Evolutionary conservation across 2,888 invertebrate species (phyloP).

Genomic region (Sphaerophoria taeniata): DNA sequence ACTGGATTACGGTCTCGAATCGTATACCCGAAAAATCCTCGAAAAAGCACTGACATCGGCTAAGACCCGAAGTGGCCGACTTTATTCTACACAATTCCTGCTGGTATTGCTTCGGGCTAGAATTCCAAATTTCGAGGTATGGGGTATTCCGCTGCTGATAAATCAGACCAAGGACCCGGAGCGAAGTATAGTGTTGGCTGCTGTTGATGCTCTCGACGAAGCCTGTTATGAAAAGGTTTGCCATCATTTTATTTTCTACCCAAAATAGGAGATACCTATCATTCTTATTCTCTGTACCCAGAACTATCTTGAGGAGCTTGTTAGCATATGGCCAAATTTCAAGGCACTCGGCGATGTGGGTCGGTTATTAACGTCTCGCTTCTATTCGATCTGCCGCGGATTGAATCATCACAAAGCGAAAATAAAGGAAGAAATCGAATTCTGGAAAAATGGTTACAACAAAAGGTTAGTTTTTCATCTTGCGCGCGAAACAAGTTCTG

Average conservation of each 20-base stretch:
- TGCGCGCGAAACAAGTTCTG: neutral
- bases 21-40: constrained; percentile 87
- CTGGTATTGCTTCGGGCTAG: constrained; percentile 91
- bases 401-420: constrained; percentile 87
- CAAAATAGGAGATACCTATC: neutral
- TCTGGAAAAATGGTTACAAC: constrained; percentile 90
- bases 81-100: constrained; percentile 96
- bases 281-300: constrained; percentile 78
- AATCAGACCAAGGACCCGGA: constrained; percentile 93
- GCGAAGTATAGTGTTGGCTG: constrained; percentile 90
- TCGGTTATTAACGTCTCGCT: constrained; percentile 89
- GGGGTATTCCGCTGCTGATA: constrained; percentile 94
- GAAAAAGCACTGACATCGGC: constrained; percentile 82
- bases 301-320: constrained; percentile 90
- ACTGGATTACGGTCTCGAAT: constrained; percentile 92
- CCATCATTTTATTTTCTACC: neutral
- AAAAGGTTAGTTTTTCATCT: constrained; percentile 84
- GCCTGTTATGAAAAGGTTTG: constrained; percentile 93
- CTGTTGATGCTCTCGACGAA: constrained; percentile 93
- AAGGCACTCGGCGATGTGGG: constrained; percentile 90
- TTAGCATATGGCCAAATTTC: constrained; percentile 88
- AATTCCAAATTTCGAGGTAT: constrained; percentile 89
- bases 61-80: constrained; percentile 84
- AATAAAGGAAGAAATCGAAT: constrained; percentile 89
- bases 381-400: constrained; percentile 89